Evolutionary conservation across 2,797 vertebrate species (phyloP).

Genomic region (Menidia menidia): DNA sequence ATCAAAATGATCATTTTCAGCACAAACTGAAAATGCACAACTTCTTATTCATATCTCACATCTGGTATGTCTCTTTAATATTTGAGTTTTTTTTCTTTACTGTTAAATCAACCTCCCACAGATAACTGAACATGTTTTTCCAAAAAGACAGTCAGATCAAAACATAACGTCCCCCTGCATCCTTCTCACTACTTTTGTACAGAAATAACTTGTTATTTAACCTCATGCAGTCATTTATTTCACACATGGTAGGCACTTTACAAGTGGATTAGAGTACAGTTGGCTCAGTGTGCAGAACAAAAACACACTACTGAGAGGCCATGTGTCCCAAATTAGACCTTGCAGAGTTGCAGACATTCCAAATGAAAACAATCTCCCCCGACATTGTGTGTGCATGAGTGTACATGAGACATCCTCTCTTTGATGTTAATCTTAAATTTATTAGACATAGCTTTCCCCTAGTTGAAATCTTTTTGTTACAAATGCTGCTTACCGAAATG

Average conservation of each 20-base stretch:
- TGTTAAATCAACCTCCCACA: no score
- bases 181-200: slow-evolving; percentile 37
- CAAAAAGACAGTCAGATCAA: slow-evolving; percentile 42
- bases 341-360: slow-evolving; percentile 46
- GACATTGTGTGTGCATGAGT: not conserved
- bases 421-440: slow-evolving; percentile 12
- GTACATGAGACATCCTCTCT: slow-evolving; percentile 30
- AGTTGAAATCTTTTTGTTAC: slow-evolving; percentile 1
- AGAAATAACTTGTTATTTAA: slow-evolving; percentile 56
- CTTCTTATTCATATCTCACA: not conserved
- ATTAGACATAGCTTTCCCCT: slow-evolving; percentile 4
- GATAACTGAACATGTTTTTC: slow-evolving; percentile 1
- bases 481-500: not conserved
- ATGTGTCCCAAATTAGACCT: slow-evolving; percentile 69
- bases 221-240: slow-evolving; percentile 53
- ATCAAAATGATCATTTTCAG: slow-evolving; percentile 40
- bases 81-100: slow-evolving; percentile 14
- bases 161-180: slow-evolving; percentile 31
- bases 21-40: slow-evolving; percentile 1
- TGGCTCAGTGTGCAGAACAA: slow-evolving; percentile 31
- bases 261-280: slow-evolving; percentile 32
- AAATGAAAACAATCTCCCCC: slow-evolving; percentile 26
- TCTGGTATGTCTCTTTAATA: not conserved
- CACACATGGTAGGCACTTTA: slow-evolving; percentile 23
- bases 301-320: slow-evolving; percentile 51